phyloP scores from a whole-genome alignment of 2,113 vertebrate species.

The Parotia lawesii region DNA sequence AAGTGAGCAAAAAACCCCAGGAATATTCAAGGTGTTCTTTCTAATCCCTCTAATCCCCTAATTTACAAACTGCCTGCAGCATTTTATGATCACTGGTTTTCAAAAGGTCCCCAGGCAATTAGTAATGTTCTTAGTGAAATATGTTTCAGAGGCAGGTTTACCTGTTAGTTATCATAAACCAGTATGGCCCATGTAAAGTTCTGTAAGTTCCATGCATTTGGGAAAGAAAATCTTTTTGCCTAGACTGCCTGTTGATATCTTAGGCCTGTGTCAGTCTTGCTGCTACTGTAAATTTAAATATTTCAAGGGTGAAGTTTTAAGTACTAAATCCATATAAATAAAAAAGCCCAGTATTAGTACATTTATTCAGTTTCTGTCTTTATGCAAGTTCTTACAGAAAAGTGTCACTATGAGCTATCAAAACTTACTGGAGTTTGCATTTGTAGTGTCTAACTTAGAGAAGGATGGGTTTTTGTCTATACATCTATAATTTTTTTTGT shows the following conservation, averaged over 20 bases:
- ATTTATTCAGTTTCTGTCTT: background rate
- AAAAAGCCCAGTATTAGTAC: background rate
- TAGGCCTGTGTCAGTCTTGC: background rate
- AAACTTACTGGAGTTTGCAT: background rate
- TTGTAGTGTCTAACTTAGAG: background rate
- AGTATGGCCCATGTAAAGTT: background rate
- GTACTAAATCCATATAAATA: background rate
- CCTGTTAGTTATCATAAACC: background rate
- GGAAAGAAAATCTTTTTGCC: background rate
- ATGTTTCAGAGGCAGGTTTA: background rate
- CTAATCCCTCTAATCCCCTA: background rate
- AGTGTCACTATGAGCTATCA: background rate
- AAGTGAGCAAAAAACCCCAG: background rate
- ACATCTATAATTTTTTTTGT: background rate
- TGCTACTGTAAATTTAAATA: background rate
- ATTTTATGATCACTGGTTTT: background rate
- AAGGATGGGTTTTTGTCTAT: background rate
- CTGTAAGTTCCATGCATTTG: background rate
- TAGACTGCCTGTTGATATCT: background rate
- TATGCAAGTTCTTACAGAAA: background rate
- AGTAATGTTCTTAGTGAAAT: background rate
- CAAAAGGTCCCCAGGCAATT: background rate
- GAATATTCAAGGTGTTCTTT: background rate
- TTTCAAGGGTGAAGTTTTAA: background rate
- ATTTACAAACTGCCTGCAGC: background rate